A percentile compares a stretch with the other conserved stretches of the same genome.
phyloP scores from a whole-genome alignment of 2,888 invertebrate species.

The Mythimna vitellina region DNA sequence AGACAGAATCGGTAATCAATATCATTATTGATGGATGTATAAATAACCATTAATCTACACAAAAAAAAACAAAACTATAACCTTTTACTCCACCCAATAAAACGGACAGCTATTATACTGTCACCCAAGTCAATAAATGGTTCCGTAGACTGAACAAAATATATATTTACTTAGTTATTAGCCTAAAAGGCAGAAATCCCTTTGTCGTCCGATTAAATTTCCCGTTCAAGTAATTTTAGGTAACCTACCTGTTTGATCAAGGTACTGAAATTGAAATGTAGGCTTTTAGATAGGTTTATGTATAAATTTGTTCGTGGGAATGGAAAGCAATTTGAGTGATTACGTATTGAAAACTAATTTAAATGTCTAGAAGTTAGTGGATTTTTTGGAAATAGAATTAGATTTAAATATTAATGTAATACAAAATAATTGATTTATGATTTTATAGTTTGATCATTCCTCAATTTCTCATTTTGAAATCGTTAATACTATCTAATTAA shows the following conservation, averaged over 20 bases:
- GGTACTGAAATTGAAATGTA: conserved; percentile 9
- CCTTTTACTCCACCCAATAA: conserved; percentile 15
- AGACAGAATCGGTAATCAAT: background rate
- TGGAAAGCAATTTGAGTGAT: background rate
- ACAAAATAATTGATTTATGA: no score
- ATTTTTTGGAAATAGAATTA: no score
- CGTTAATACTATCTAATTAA: no score
- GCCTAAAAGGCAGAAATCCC: conserved; percentile 22
- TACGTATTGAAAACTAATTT: conserved; percentile 4
- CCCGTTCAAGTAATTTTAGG: conserved; percentile 12
- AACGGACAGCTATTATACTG: conserved; percentile 11
- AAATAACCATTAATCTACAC: background rate
- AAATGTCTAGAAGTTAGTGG: background rate
- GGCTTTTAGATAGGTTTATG: background rate
- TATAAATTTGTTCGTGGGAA: background rate
- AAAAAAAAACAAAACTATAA: conserved; percentile 22
- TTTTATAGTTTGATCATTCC: no score
- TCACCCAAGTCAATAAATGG: conserved; percentile 38
- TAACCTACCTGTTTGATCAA: conserved; percentile 26
- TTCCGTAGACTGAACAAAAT: conserved; percentile 39
- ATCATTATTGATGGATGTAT: background rate
- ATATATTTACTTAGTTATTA: conserved; percentile 19
- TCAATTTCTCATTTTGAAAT: no score
- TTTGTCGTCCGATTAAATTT: conserved; percentile 30
- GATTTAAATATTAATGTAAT: no score